phyloP scores from a whole-genome alignment of 1,140 invertebrate genomes.

The Ectropis grisescens region DNA sequence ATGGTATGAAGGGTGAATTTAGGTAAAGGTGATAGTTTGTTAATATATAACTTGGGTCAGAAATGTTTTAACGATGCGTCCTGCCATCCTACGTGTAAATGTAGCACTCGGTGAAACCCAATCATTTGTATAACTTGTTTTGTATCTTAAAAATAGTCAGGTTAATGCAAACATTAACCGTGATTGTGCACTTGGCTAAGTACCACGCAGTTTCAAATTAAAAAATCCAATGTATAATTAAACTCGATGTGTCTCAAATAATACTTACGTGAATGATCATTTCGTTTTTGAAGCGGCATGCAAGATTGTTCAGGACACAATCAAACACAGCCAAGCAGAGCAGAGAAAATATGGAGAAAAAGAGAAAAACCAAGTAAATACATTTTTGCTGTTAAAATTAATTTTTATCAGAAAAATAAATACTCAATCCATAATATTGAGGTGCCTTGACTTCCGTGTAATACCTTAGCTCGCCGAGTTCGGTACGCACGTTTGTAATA shows the following conservation, averaged over 20 bases:
- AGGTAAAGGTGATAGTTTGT: constrained; percentile 37
- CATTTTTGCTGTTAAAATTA: constrained; percentile 67
- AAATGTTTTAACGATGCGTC: constrained; percentile 15
- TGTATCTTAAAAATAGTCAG: too few relatives aligned
- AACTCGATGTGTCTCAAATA: constrained; percentile 68
- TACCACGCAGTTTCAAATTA: too few relatives aligned
- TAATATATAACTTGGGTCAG: constrained; percentile 10
- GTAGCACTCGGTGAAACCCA: too few relatives aligned
- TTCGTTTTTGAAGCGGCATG: constrained; percentile 84
- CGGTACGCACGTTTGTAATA: too few relatives aligned
- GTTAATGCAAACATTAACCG: too few relatives aligned
- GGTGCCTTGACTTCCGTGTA: constrained; percentile 42
- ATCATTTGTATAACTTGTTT: too few relatives aligned
- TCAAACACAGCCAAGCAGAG: constrained; percentile 83
- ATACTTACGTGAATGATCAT: constrained; percentile 85
- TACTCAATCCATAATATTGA: constrained; percentile 52
- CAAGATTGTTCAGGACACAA: constrained; percentile 79
- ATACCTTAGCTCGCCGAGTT: too few relatives aligned
- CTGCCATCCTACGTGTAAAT: constrained; percentile 11
- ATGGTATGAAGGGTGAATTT: constrained; percentile 47
- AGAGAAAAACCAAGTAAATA: constrained; percentile 76
- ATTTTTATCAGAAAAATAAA: constrained; percentile 62
- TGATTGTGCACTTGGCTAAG: too few relatives aligned
- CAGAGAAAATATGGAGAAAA: constrained; percentile 81
- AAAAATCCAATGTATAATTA: too few relatives aligned